A percentile compares a stretch with the other conserved stretches of the same genome.
Conservation (phyloP, 92 coral and sea anemone genomes). For the Porites rus region DNA sequence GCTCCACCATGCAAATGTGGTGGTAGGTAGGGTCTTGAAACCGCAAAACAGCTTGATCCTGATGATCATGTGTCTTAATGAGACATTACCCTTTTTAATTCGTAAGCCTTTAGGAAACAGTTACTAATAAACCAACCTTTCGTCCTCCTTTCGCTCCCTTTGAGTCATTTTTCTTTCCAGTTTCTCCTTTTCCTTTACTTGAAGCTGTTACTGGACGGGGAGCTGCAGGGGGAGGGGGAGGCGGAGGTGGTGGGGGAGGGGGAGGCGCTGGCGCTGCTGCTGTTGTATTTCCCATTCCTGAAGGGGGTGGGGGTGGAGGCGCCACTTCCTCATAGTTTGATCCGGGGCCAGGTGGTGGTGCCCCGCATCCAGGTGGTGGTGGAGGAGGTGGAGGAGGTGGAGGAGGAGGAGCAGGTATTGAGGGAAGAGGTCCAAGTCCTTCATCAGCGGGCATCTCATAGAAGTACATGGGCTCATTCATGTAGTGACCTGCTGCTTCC, state of each 20-base stretch:
- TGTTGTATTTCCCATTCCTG: not conserved
- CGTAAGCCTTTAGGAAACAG: too few relatives aligned
- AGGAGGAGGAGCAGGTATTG: not conserved
- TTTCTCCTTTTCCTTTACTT: not conserved
- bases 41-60: too few relatives aligned
- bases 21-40: too few relatives aligned
- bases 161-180: not conserved
- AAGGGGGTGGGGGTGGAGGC: not conserved
- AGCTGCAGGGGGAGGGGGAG: slow-evolving; percentile 6
- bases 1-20: too few relatives aligned
- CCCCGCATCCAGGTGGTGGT: not conserved
- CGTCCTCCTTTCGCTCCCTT: not conserved
- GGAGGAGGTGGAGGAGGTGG: not conserved
- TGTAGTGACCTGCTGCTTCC: not conserved
- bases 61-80: too few relatives aligned
- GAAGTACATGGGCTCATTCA: not conserved
- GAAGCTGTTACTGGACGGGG: not conserved
- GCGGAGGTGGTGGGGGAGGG: not conserved
- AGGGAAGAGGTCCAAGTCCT: not conserved
- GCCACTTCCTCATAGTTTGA: not conserved
- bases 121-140: not conserved
- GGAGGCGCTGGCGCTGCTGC: too few relatives aligned
- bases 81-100: too few relatives aligned
- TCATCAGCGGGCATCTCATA: not conserved
- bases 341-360: not conserved